Evolutionary conservation across 2,113 vertebrate species (phyloP).

Genomic region (Paracanthobrama guichenoti): DNA sequence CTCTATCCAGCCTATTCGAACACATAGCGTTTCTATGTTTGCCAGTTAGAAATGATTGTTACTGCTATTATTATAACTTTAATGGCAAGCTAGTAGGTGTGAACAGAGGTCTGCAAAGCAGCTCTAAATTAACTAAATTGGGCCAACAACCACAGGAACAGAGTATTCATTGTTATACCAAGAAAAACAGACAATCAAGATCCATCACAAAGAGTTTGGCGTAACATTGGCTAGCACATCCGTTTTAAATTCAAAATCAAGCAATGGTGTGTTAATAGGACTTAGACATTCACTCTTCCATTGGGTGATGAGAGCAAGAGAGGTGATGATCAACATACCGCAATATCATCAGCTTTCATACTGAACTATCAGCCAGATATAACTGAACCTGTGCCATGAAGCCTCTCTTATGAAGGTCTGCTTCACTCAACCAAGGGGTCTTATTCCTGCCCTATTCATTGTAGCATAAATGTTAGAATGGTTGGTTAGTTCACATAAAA

Average conservation of each 20-base stretch:
- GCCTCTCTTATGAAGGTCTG: not conserved
- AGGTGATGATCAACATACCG: constrained; percentile 7
- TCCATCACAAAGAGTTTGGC: not conserved
- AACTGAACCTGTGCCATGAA: constrained; percentile 10
- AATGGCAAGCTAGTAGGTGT: constrained; percentile 3
- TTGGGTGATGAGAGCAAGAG: constrained; percentile 1
- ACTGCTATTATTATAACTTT: not conserved
- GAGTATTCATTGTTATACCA: not conserved
- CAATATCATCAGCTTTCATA: constrained; percentile 17
- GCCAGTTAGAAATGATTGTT: not conserved
- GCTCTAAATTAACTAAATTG: not conserved
- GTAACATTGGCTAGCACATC: not conserved
- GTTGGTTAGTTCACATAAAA: not conserved
- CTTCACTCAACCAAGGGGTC: not conserved
- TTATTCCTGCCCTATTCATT: not conserved
- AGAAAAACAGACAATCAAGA: not conserved
- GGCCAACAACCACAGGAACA: not conserved
- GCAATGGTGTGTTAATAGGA: not conserved
- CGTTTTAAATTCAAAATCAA: not conserved
- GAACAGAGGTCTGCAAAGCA: constrained; percentile 1
- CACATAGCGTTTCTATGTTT: not conserved
- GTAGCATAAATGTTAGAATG: not conserved
- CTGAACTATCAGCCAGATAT: constrained; percentile 18
- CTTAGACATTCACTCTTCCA: not conserved
- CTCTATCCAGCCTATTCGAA: not conserved